phyloP scores from a whole-genome alignment of 2,888 invertebrate genomes.

The Diplolepis rosae region DNA sequence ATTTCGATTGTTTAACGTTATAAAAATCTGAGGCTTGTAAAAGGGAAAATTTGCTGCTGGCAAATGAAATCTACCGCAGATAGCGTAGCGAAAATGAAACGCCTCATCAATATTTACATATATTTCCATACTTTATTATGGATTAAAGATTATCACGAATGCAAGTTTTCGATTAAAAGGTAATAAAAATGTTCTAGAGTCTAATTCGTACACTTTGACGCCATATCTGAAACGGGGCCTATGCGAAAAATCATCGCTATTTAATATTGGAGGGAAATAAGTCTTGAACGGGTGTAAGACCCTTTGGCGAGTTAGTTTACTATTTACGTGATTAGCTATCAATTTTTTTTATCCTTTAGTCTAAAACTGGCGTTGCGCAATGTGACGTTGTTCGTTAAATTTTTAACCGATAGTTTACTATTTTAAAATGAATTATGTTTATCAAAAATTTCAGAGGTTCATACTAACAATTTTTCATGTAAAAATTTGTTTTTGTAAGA shows the following conservation, averaged over 20 bases:
- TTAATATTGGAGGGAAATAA: slow-evolving; percentile 65
- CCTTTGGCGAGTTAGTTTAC: slow-evolving; percentile 57
- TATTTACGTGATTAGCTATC: slow-evolving; percentile 33
- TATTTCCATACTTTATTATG: background rate
- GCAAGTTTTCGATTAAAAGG: background rate
- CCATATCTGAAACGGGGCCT: slow-evolving; percentile 9
- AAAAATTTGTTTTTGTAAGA: background rate
- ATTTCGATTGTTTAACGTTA: slow-evolving; percentile 11
- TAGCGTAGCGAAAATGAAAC: slow-evolving; percentile 25
- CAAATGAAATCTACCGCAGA: slow-evolving; percentile 12
- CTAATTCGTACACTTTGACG: slow-evolving; percentile 28
- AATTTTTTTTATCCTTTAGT: slow-evolving; percentile 27
- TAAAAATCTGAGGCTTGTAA: background rate
- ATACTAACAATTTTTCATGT: background rate
- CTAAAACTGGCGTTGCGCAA: background rate
- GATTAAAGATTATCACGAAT: background rate
- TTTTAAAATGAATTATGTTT: background rate
- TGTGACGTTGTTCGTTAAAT: background rate
- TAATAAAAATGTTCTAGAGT: slow-evolving; percentile 10
- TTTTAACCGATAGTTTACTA: slow-evolving; percentile 12
- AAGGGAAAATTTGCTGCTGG: slow-evolving; percentile 1
- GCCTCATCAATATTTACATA: background rate
- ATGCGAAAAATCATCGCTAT: slow-evolving; percentile 4
- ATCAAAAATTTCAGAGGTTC: background rate
- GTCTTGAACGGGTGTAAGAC: slow-evolving; percentile 62